These are phyloP conservation scores for Chaetura pelagica DNA, from an alignment of 2,113 vertebrate genomes.

Conservation along the genomic window DNA sequence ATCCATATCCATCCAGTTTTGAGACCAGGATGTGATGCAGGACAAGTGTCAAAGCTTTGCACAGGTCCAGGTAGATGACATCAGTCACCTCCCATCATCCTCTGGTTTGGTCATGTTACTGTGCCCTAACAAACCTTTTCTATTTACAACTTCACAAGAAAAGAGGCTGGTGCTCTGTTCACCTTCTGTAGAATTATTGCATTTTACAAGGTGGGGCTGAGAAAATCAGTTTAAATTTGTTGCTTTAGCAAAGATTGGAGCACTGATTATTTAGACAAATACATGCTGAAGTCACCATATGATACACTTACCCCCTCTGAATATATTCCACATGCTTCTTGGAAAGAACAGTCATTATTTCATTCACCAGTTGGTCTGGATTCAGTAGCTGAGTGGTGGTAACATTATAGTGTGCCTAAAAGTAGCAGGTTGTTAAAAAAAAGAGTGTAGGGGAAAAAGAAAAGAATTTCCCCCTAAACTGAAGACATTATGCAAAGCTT, in stretches of 20 bases:
- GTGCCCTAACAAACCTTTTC: not conserved
- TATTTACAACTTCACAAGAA: not conserved
- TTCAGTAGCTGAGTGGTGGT: constrained; percentile 87
- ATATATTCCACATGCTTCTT: constrained; percentile 88
- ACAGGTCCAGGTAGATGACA: too few species aligned
- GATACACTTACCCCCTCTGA: constrained; percentile 89
- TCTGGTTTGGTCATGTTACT: not conserved
- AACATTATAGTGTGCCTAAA: constrained; percentile 92
- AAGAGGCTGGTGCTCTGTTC: too few species aligned
- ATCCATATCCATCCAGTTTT: too few species aligned
- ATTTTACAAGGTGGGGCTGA: not conserved
- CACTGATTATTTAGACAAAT: not conserved
- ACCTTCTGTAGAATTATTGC: not conserved
- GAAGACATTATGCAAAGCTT: not conserved
- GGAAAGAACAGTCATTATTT: constrained; percentile 85
- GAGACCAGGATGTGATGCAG: too few species aligned
- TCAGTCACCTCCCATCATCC: not conserved
- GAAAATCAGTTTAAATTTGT: not conserved
- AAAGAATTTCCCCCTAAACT: not conserved
- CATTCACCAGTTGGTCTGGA: constrained; percentile 89
- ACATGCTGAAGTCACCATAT: not conserved
- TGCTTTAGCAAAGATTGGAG: not conserved
- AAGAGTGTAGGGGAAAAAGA: not conserved
- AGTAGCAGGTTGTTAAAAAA: not conserved
- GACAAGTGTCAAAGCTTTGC: too few species aligned